Percentiles rank a stretch among this genome's conserved stretches.
Evolutionary conservation across 2,888 invertebrate species (phyloP).

Genomic region (Phyto melanocephala): DNA sequence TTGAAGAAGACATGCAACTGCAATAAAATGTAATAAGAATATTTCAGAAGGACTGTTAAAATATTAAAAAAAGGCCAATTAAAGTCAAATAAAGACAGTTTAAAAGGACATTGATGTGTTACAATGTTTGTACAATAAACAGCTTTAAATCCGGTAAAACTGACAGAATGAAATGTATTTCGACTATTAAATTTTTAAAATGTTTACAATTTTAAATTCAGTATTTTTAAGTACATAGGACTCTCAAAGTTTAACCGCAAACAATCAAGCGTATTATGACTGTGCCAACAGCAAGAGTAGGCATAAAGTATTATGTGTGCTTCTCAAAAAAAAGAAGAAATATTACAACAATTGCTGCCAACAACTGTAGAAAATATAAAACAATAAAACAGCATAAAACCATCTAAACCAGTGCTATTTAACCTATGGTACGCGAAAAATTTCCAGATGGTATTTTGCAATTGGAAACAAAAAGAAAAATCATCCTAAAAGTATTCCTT

Average conservation of each 20-base stretch:
- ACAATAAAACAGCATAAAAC: background rate
- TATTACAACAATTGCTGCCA: background rate
- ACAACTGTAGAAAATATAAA: background rate
- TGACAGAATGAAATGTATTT: background rate
- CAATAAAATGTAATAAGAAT: constrained; percentile 17
- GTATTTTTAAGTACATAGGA: background rate
- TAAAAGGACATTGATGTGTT: constrained; percentile 43
- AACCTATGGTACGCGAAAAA: too few relatives aligned
- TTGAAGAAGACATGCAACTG: constrained; percentile 14
- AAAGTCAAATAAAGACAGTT: constrained; percentile 60
- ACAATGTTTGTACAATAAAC: too few relatives aligned
- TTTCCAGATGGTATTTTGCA: too few relatives aligned
- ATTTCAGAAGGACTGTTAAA: background rate
- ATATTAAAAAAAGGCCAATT: constrained; percentile 46
- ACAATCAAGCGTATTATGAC: constrained; percentile 12
- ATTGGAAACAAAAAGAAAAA: too few relatives aligned
- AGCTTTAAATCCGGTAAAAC: background rate
- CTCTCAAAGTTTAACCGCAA: background rate
- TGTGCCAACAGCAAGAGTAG: background rate
- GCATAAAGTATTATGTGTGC: background rate
- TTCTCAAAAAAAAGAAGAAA: background rate
- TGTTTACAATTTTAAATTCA: background rate
- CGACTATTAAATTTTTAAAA: background rate
- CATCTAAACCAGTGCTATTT: too few relatives aligned
- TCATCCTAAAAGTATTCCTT: too few relatives aligned